Conservation (phyloP, 2,888 invertebrate genomes). For the Stramonita haemastoma region DNA sequence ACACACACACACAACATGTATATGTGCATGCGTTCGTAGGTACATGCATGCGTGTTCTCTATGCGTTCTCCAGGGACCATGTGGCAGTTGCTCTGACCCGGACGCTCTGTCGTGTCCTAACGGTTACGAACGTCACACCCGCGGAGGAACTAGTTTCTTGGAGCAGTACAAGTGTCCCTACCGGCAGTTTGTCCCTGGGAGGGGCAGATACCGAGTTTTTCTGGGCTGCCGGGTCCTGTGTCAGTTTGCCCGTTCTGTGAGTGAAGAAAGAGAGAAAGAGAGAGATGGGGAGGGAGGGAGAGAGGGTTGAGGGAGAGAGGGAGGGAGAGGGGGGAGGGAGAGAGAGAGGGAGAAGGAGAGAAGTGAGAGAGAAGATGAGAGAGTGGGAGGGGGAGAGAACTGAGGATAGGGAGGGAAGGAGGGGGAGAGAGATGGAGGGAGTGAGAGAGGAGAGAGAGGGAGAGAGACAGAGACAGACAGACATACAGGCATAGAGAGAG, state of each 20-base stretch:
- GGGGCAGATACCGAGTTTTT: not conserved
- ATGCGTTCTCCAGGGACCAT: not conserved
- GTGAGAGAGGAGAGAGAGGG: not conserved
- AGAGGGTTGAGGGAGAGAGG: not conserved
- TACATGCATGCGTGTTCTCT: too few species aligned
- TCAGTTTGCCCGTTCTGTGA: not conserved
- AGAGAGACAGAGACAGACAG: not conserved
- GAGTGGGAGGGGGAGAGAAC: not conserved
- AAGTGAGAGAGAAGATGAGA: not conserved
- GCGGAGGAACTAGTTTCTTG: not conserved
- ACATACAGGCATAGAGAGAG: not conserved
- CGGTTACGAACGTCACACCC: not conserved
- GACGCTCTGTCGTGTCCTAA: not conserved
- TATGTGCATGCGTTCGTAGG: too few species aligned
- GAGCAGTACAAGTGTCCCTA: not conserved
- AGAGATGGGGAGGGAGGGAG: not conserved
- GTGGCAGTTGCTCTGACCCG: not conserved
- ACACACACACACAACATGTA: too few species aligned
- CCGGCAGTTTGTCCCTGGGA: not conserved
- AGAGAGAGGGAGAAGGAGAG: constrained; percentile 1
- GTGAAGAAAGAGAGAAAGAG: constrained; percentile 1
- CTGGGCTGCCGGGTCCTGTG: not conserved
- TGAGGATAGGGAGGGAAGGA: not conserved
- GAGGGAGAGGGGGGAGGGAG: too few species aligned
- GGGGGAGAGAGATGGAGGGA: not conserved